Evolutionary conservation across 2,797 vertebrate species (phyloP).

Genomic region (Platyrinchus mystaceus): DNA sequence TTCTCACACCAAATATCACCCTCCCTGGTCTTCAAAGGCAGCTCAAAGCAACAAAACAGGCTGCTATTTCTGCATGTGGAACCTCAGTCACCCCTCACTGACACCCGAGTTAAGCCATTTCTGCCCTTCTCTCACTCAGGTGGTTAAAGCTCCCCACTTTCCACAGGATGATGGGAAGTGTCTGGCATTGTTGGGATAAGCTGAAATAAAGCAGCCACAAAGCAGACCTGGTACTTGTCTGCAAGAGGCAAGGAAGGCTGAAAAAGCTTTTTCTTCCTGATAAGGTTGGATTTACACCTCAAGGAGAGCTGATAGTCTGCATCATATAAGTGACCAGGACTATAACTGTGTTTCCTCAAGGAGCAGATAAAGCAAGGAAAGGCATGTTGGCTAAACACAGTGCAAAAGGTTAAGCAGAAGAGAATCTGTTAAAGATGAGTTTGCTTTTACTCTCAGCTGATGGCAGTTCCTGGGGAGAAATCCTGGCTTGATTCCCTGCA

Average conservation of each 20-base stretch:
- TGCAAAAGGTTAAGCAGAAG: conserved; percentile 46
- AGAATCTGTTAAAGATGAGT: background rate
- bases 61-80: background rate
- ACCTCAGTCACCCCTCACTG: background rate
- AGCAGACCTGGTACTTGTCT: conserved; percentile 1
- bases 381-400: background rate
- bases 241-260: background rate
- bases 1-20: background rate
- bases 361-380: conserved; percentile 43
- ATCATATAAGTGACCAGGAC: background rate
- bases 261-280: conserved; percentile 59
- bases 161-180: background rate
- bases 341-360: background rate
- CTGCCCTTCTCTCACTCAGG: background rate
- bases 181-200: background rate
- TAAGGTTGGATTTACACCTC: conserved; percentile 68
- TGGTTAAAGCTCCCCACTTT: background rate
- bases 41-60: background rate
- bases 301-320: conserved; percentile 17
- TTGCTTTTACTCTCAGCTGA: conserved; percentile 11
- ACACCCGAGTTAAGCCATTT: background rate
- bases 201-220: conserved; percentile 18
- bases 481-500: background rate
- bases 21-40: background rate
- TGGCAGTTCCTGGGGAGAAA: background rate